phyloP scores from a whole-genome alignment of 2,113 vertebrate species.

The Psittacara wagleri region DNA sequence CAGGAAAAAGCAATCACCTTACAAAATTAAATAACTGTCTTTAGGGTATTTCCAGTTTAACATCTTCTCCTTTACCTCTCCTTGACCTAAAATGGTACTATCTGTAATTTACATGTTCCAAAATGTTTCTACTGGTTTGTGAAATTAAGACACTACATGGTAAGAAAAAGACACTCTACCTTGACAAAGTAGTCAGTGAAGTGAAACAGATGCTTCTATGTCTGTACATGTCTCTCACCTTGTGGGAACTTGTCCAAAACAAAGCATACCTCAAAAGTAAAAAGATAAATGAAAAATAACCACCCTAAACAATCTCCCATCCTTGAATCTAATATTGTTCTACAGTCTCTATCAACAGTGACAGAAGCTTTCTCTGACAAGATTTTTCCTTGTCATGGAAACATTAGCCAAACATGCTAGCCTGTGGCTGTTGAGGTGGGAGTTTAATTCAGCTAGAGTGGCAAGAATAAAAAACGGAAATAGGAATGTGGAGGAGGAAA shows the following conservation, averaged over 20 bases:
- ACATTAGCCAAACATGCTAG: constrained; percentile 28
- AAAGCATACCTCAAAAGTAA: not conserved
- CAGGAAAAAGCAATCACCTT: not conserved
- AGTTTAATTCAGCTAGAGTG: not conserved
- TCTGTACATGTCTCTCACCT: not conserved
- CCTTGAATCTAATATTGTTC: not conserved
- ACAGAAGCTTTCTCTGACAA: constrained; percentile 41
- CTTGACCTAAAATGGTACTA: not conserved
- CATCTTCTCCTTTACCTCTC: not conserved
- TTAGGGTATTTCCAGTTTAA: not conserved
- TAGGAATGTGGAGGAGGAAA: not conserved
- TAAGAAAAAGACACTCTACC: not conserved
- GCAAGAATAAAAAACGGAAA: not conserved
- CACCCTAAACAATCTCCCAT: not conserved
- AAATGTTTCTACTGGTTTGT: not conserved
- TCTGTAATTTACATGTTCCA: not conserved
- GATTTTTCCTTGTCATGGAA: constrained; percentile 21
- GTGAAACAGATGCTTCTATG: not conserved
- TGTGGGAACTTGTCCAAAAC: not conserved
- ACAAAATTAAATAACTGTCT: not conserved
- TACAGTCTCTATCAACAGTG: not conserved
- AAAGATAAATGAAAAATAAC: not conserved
- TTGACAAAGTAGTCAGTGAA: not conserved
- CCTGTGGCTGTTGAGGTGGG: not conserved
- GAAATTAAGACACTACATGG: not conserved